Evolutionary conservation across 2,888 invertebrate genomes (phyloP).

Genomic region (Bursaphelenchus okinawaensis): DNA sequence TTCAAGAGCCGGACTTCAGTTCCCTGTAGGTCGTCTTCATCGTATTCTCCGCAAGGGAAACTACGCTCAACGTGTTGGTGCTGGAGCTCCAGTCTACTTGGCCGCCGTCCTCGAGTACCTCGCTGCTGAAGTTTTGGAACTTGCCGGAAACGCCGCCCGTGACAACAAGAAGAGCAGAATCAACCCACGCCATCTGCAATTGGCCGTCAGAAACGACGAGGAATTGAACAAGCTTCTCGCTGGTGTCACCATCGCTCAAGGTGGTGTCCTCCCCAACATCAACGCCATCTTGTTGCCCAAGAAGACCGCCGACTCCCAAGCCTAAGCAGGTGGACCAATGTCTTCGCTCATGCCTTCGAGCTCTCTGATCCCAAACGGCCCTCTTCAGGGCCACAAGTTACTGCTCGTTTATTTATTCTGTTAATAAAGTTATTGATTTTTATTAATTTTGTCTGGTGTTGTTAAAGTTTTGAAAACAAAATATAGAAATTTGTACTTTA

Average conservation of each 20-base stretch:
- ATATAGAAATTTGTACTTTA: too few species aligned
- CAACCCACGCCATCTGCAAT: constrained; percentile 58
- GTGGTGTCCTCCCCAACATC: constrained; percentile 68
- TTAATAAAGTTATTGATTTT: too few species aligned
- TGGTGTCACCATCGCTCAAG: constrained; percentile 74
- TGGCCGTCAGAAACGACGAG: constrained; percentile 55
- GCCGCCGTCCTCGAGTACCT: constrained; percentile 54
- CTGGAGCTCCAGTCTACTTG: constrained; percentile 52
- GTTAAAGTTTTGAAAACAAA: too few species aligned
- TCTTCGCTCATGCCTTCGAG: too few species aligned
- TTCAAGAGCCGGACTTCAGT: constrained; percentile 54
- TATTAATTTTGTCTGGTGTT: too few species aligned
- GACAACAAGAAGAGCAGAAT: constrained; percentile 63
- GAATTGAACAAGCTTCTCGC: constrained; percentile 52
- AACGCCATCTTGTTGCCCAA: constrained; percentile 55
- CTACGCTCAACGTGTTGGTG: constrained; percentile 52
- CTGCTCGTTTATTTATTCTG: too few species aligned
- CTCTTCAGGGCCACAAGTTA: constrained; percentile 29
- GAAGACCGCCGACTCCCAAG: constrained; percentile 33
- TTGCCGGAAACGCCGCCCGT: constrained; percentile 61
- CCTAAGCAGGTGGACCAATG: too few species aligned
- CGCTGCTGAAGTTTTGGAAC: constrained; percentile 56
- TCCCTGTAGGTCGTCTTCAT: constrained; percentile 56
- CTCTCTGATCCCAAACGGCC: constrained; percentile 25
- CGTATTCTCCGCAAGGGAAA: constrained; percentile 47